phyloP scores from a whole-genome alignment of 2,797 vertebrate species.

The Monodelphis domestica region DNA sequence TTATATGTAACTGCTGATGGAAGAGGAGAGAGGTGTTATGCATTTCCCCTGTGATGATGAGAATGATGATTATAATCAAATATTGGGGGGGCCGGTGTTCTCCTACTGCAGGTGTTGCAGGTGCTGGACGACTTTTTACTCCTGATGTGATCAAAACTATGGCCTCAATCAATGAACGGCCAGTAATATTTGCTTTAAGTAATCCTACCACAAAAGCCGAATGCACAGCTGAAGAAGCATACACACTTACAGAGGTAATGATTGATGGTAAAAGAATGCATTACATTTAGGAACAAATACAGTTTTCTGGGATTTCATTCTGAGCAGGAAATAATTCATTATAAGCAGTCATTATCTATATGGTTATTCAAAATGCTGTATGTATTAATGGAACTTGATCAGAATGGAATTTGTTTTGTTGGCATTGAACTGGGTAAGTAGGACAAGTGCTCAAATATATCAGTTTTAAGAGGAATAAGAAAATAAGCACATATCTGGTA shows the following conservation, averaged over 20 bases:
- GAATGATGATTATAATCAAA: conserved; percentile 18
- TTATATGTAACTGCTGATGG: not conserved
- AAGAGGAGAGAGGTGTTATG: not conserved
- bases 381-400: not conserved
- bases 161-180: conserved; percentile 92
- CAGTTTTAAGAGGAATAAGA: not conserved
- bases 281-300: not conserved
- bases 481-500: not conserved
- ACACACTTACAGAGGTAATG: conserved; percentile 91
- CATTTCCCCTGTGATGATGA: not conserved
- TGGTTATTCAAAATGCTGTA: not conserved
- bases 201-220: conserved; percentile 96
- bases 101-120: conserved; percentile 90
- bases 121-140: conserved; percentile 94
- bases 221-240: conserved; percentile 96
- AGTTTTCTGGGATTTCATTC: conserved; percentile 7
- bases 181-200: conserved; percentile 96
- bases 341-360: not conserved
- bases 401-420: not conserved
- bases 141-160: conserved; percentile 92
- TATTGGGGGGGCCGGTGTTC: conserved; percentile 2
- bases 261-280: accelerated
- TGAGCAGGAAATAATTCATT: not conserved
- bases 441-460: not conserved
- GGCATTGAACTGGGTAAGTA: not conserved